phyloP scores from a whole-genome alignment of 2,888 invertebrate genomes.

The Pimpla rufipes region DNA sequence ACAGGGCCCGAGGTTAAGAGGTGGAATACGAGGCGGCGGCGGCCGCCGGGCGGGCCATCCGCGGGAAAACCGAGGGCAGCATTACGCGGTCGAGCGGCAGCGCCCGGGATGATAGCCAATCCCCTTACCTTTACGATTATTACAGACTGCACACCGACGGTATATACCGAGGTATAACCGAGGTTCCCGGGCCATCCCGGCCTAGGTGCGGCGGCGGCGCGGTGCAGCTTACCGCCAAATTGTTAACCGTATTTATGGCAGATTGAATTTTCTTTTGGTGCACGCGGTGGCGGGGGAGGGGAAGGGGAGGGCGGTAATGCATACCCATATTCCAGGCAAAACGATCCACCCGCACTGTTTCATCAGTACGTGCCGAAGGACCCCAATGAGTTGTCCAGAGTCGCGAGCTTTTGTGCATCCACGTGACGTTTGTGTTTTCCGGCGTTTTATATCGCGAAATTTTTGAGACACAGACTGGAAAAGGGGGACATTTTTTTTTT shows the following conservation, averaged over 20 bases:
- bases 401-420: constrained; percentile 41
- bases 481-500: too few species aligned
- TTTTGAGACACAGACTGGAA: background rate
- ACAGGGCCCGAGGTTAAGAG: constrained; percentile 39
- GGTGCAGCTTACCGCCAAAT: constrained; percentile 75
- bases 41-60: constrained; percentile 18
- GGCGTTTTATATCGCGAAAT: background rate
- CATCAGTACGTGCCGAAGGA: constrained; percentile 58
- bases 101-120: constrained; percentile 78
- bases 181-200: background rate
- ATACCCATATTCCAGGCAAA: constrained; percentile 13
- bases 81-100: constrained; percentile 60
- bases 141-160: constrained; percentile 68
- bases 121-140: constrained; percentile 82
- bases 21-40: constrained; percentile 3
- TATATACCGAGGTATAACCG: constrained; percentile 44
- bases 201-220: background rate
- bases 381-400: constrained; percentile 64
- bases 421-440: background rate
- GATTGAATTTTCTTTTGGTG: constrained; percentile 76
- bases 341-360: constrained; percentile 22
- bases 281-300: background rate
- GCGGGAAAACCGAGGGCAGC: constrained; percentile 16
- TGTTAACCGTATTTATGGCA: constrained; percentile 80
- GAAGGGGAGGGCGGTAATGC: constrained; percentile 5